Conservation (phyloP, 2,888 invertebrate species). For the Cremastobaeus sp. region DNA sequence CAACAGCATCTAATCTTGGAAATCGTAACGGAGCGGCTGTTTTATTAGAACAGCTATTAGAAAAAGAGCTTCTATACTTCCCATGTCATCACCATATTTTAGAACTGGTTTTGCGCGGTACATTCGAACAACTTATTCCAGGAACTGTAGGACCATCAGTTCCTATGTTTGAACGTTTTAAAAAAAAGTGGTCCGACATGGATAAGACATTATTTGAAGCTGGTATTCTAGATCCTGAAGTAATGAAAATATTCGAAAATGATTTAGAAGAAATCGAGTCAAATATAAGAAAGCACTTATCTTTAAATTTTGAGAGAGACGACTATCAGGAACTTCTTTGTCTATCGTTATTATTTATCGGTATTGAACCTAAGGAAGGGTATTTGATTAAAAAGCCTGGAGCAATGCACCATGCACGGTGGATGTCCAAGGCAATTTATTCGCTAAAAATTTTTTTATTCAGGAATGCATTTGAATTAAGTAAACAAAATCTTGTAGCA, state of each 20-base stretch:
- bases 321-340: slow-evolving; percentile 39
- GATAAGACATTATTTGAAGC: slow-evolving; percentile 39
- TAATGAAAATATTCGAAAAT: slow-evolving; percentile 37
- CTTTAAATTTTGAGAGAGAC: slow-evolving; percentile 10
- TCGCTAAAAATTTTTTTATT: too few species aligned
- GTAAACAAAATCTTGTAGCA: not conserved
- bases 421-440: too few species aligned
- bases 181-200: slow-evolving; percentile 50
- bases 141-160: slow-evolving; percentile 55
- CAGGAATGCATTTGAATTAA: not conserved
- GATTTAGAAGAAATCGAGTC: slow-evolving; percentile 35
- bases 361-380: slow-evolving; percentile 35
- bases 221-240: slow-evolving; percentile 29
- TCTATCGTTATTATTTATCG: slow-evolving; percentile 45
- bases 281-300: slow-evolving; percentile 17
- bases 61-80: slow-evolving; percentile 25
- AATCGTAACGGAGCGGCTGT: slow-evolving; percentile 35
- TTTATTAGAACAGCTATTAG: slow-evolving; percentile 21
- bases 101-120: slow-evolving; percentile 63
- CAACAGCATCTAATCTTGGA: slow-evolving; percentile 67
- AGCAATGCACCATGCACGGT: too few species aligned
- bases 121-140: slow-evolving; percentile 59
- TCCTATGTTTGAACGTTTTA: slow-evolving; percentile 63
- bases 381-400: too few species aligned
- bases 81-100: slow-evolving; percentile 57